Evolutionary conservation across 1,140 invertebrate genomes (phyloP).

Genomic region (Spodoptera frugiperda): DNA sequence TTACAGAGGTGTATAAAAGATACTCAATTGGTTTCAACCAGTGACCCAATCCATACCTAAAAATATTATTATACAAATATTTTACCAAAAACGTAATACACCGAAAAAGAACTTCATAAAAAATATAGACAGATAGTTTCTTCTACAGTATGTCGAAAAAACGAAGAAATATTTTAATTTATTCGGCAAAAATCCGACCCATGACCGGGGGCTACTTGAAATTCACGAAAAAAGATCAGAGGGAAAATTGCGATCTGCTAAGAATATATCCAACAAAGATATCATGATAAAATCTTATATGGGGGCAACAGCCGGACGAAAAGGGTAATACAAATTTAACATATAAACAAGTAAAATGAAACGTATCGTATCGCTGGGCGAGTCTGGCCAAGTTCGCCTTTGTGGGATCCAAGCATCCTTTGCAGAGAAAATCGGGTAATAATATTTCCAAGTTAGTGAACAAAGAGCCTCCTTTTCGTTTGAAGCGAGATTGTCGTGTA

Average conservation of each 20-base stretch:
- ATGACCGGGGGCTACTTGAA: slow-evolving; percentile 55
- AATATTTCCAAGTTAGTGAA: slow-evolving; percentile 79
- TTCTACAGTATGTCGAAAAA: no score
- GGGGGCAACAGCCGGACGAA: slow-evolving; percentile 58
- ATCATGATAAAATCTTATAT: slow-evolving; percentile 58
- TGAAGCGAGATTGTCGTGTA: slow-evolving; percentile 66
- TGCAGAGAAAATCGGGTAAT: slow-evolving; percentile 74
- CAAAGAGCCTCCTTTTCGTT: slow-evolving; percentile 71
- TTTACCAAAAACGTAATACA: background rate
- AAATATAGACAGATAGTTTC: no score
- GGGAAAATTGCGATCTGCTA: slow-evolving; percentile 50
- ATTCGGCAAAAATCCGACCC: slow-evolving; percentile 14
- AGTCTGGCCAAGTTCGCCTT: slow-evolving; percentile 70
- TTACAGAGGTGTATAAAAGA: no score
- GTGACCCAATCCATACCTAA: no score
- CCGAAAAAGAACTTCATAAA: background rate
- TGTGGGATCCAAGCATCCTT: slow-evolving; percentile 64
- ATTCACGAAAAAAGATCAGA: slow-evolving; percentile 61
- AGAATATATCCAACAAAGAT: slow-evolving; percentile 57
- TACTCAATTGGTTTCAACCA: no score
- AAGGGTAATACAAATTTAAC: slow-evolving; percentile 64
- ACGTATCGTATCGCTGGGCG: slow-evolving; percentile 58
- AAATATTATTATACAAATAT: no score
- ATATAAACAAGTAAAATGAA: slow-evolving; percentile 64
- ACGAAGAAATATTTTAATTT: slow-evolving; percentile 4